These are phyloP conservation scores for Drosophila burlai DNA, from an alignment of 1,140 invertebrate species.

Conservation along the genomic window DNA sequence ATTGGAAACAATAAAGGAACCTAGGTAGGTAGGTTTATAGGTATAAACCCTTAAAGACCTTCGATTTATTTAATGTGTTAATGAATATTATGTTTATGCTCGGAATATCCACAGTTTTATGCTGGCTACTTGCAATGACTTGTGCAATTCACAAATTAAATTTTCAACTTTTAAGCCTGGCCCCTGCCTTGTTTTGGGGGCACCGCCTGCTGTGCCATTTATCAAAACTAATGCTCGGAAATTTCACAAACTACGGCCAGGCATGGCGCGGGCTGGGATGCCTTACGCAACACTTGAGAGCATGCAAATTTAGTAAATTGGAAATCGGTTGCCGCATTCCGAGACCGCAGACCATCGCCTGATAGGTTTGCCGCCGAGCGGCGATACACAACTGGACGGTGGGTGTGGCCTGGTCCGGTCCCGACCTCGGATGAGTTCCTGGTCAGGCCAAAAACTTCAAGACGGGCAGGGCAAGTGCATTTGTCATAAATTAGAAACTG, in stretches of 20 bases:
- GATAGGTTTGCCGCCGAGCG: constrained; percentile 60
- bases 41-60: too few relatives aligned
- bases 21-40: too few relatives aligned
- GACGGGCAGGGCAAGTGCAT: constrained; percentile 70
- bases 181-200: constrained; percentile 3
- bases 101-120: too few relatives aligned
- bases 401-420: constrained; percentile 30
- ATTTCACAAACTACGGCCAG: constrained; percentile 55
- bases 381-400: constrained; percentile 36
- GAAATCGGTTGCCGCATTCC: constrained; percentile 67
- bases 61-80: not conserved
- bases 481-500: constrained; percentile 84
- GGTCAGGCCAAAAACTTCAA: constrained; percentile 68
- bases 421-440: constrained; percentile 41
- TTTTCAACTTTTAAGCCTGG: constrained; percentile 17
- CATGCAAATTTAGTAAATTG: constrained; percentile 80
- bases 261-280: too few relatives aligned
- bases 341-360: constrained; percentile 70
- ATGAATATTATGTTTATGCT: too few relatives aligned
- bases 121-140: not conserved
- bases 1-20: too few relatives aligned
- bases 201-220: constrained; percentile 53
- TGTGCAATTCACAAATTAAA: constrained; percentile 5
- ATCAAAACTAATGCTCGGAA: constrained; percentile 51
- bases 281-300: constrained; percentile 64